Evolutionary conservation across 2,888 invertebrate species (phyloP), one percentile per base, ranked within the genome.

Genomic region (Lithophane ornitopus): DNA sequence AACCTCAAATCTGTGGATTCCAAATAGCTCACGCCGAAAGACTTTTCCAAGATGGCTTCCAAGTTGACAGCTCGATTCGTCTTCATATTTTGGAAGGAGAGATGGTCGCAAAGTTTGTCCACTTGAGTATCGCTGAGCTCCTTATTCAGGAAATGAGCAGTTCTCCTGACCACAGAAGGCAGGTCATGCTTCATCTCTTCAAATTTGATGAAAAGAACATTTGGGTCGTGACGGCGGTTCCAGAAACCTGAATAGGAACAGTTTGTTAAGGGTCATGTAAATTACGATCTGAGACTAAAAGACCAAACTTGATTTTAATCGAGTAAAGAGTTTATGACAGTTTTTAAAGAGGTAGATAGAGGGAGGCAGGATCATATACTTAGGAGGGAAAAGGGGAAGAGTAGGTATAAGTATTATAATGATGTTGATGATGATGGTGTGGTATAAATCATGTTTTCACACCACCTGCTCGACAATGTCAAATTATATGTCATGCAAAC

Each of bases 51-150:
- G 58, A 98, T 94, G 3, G 97, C 95, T 78, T 98, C 97, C 87
- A 98, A 92, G 89, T 99, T 99, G 0, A 98, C 97, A 2, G 98
- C 98, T 41, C 98, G 97, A 92, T 99, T 99, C 0, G 97, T 95
- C 89, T 98, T 98, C 99, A 99, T 99, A 86, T 97, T 98, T 70
- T 97, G 97, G 92, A 99, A 99, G 66, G 98, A 97, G 34, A 98
- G 97, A 90, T 98, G 98, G 4, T 98, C 97, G 78, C 97, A 97
- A 0, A 99, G 97, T n/a, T 95, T 94, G 7, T 97, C 94, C 3
- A 98, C 95, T 88, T 98, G 97, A 9, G 97, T 97, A 0, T 98
- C 97, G 0, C 97, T 97, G 26, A 98, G 92, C 16, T 94, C 91
- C 90, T 98, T 98, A 11, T 97, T 97, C 28, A 99, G 94, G 91